These are phyloP conservation scores for Mohoua ochrocephala DNA, from an alignment of 2,113 vertebrate species.

Conservation along the genomic window DNA sequence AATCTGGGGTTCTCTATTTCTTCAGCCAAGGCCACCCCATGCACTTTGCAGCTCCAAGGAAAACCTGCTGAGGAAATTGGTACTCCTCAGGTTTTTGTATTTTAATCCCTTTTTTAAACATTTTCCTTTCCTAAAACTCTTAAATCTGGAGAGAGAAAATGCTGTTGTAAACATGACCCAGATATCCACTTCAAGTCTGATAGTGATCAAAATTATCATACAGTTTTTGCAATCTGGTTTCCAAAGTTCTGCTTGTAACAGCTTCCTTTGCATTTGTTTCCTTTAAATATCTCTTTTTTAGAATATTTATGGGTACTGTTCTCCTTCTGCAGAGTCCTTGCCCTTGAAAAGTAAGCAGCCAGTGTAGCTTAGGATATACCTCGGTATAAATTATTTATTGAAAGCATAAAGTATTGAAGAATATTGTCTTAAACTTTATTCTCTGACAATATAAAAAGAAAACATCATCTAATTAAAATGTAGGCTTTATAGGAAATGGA, in stretches of 20 bases:
- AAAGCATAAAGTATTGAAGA: conserved; percentile 46
- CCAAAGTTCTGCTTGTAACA: conserved; percentile 2
- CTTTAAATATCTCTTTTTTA: conserved; percentile 11
- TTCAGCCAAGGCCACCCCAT: neutral
- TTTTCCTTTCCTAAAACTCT: neutral
- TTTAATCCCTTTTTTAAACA: neutral
- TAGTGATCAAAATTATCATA: conserved; percentile 21
- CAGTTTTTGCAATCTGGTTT: neutral
- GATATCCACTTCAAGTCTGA: neutral
- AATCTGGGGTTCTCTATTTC: neutral
- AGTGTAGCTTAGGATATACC: neutral
- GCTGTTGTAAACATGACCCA: conserved; percentile 38
- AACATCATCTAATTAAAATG: conserved; percentile 47
- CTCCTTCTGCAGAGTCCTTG: neutral
- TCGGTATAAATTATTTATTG: conserved; percentile 32
- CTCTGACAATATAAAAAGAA: conserved; percentile 31
- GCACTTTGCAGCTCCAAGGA: neutral
- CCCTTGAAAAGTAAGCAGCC: neutral
- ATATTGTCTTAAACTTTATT: conserved; percentile 50
- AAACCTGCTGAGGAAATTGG: neutral
- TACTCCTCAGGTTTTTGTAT: neutral
- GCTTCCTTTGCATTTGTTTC: neutral
- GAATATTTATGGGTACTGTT: conserved; percentile 27
- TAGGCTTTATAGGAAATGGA: neutral
- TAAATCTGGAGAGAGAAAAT: neutral